Percentiles rank a stretch among this genome's conserved stretches.
Conservation (phyloP, 2,888 invertebrate species). For the Limnephilus rhombicus region DNA sequence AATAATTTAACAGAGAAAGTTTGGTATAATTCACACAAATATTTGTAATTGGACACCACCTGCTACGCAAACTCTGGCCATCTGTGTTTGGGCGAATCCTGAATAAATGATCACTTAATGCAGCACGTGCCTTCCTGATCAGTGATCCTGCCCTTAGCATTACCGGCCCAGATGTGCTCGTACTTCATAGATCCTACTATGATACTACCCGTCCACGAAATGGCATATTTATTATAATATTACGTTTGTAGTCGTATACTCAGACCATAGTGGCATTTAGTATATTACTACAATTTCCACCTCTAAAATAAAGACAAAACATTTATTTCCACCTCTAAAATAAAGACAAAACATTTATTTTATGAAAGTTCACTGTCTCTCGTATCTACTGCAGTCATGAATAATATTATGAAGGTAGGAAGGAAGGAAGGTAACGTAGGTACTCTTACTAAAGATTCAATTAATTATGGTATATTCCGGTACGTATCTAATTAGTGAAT, state of each 20-base stretch:
- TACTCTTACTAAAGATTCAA: no score
- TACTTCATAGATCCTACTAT: neutral
- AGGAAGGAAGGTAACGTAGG: neutral
- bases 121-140: constrained; percentile 44
- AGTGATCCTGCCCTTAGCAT: constrained; percentile 12
- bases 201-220: neutral
- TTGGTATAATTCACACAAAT: neutral
- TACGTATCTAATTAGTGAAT: no score
- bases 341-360: neutral
- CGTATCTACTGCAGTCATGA: neutral
- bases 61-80: neutral
- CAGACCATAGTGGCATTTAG: neutral
- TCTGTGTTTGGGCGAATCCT: constrained; percentile 37
- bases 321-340: neutral
- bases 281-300: neutral
- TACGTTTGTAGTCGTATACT: neutral
- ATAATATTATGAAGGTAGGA: neutral
- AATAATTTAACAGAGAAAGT: neutral
- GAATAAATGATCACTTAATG: constrained; percentile 47
- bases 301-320: neutral
- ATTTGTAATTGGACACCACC: neutral
- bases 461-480: no score
- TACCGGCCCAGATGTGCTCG: neutral
- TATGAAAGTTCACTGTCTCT: neutral
- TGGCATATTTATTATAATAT: neutral